Conservation (phyloP, 2,888 invertebrate genomes). For the Leucophenga maculata region DNA sequence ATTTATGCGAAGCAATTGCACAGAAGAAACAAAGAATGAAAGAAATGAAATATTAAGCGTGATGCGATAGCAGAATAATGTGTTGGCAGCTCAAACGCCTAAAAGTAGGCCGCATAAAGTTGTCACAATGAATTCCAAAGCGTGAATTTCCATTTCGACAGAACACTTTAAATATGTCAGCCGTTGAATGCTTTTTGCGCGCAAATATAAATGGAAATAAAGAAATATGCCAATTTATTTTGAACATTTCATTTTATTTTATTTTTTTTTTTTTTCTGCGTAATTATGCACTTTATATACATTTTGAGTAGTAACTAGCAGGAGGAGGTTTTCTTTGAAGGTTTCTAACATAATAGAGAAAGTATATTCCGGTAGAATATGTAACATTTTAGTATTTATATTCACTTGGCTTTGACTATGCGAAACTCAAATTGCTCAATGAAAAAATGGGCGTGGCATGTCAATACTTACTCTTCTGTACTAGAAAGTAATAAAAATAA, state of each 20-base stretch:
- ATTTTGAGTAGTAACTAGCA: too few species aligned
- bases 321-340: too few species aligned
- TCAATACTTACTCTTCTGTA: too few species aligned
- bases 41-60: background rate
- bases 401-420: too few species aligned
- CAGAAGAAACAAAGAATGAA: constrained; percentile 22
- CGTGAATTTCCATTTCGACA: constrained; percentile 26
- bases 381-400: too few species aligned
- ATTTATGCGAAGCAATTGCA: constrained; percentile 45
- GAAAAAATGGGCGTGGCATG: too few species aligned
- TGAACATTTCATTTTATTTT: constrained; percentile 33
- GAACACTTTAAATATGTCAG: constrained; percentile 27
- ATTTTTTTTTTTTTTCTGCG: background rate
- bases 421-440: too few species aligned
- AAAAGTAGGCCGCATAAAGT: constrained; percentile 45
- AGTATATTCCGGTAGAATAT: too few species aligned
- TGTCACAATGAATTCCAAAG: constrained; percentile 31
- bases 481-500: too few species aligned
- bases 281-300: too few species aligned
- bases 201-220: constrained; percentile 46
- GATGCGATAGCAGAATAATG: background rate
- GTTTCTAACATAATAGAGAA: too few species aligned
- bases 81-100: background rate
- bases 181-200: constrained; percentile 11
- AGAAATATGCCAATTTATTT: constrained; percentile 44